Conservation (phyloP, 2,888 invertebrate genomes). For the Sthenelais limicola region DNA sequence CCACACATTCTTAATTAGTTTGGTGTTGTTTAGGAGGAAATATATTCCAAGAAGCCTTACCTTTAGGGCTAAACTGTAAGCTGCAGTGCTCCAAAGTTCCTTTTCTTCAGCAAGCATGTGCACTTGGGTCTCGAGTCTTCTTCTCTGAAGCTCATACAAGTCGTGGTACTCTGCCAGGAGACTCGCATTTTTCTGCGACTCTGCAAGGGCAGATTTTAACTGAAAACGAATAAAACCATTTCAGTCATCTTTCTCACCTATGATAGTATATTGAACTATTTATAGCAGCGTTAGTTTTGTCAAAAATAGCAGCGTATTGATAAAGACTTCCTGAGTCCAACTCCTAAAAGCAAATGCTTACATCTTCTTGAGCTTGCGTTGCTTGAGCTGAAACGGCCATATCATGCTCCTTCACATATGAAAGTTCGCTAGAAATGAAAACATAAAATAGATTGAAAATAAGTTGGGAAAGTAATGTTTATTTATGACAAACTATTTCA, state of each 20-base stretch:
- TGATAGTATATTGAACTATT: neutral
- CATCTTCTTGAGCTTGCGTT: conserved; percentile 68
- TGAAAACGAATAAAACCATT: conserved; percentile 48
- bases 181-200: conserved; percentile 71
- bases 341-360: conserved; percentile 54
- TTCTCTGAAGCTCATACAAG: conserved; percentile 71
- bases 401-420: conserved; percentile 71
- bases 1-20: too few relatives aligned
- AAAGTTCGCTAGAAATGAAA: conserved; percentile 63
- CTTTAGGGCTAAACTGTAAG: conserved; percentile 71
- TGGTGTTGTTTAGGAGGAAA: too few relatives aligned
- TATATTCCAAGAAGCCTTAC: conserved; percentile 57
- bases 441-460: neutral
- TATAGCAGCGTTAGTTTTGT: neutral
- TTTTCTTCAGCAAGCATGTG: conserved; percentile 65
- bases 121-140: conserved; percentile 68
- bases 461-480: neutral
- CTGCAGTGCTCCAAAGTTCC: conserved; percentile 71
- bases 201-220: conserved; percentile 68
- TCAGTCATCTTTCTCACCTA: neutral
- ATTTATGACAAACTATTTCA: too few relatives aligned
- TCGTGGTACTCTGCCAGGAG: conserved; percentile 71
- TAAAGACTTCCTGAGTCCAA: neutral
- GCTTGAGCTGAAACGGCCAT: conserved; percentile 67
- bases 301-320: neutral